phyloP scores from a whole-genome alignment of 2,113 vertebrate genomes.

The Neolamprologus variostigma region DNA sequence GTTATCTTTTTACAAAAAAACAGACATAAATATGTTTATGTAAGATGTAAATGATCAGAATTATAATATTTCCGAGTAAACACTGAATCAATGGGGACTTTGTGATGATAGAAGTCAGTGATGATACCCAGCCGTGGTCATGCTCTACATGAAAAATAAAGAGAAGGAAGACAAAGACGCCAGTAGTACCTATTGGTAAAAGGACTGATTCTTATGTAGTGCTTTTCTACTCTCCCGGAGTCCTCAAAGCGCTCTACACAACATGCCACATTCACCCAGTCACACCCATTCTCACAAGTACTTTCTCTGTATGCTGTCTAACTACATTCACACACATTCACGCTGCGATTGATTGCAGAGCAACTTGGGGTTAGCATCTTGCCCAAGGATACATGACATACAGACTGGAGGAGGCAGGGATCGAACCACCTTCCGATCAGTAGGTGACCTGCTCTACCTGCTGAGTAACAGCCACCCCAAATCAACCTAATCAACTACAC shows the following conservation, averaged over 20 bases:
- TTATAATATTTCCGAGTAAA: background rate
- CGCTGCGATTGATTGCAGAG: fast-evolving
- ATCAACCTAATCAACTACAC: background rate
- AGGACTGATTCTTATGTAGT: fast-evolving
- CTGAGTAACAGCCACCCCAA: background rate
- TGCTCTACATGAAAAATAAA: background rate
- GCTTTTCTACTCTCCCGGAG: fast-evolving
- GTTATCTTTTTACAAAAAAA: no score
- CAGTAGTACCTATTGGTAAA: background rate
- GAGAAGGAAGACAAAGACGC: fast-evolving
- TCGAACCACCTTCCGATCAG: fast-evolving
- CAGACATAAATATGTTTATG: fast-evolving
- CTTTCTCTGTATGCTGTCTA: fast-evolving
- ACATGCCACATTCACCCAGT: fast-evolving
- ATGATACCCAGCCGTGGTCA: background rate
- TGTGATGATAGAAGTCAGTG: background rate
- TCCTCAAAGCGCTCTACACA: background rate
- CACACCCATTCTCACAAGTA: background rate
- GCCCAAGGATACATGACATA: fast-evolving
- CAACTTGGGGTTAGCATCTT: background rate
- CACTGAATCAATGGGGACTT: background rate
- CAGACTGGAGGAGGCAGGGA: background rate
- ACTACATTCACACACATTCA: background rate
- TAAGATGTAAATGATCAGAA: background rate
- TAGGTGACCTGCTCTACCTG: background rate